A percentile compares a stretch with the other conserved stretches of the same genome.
These are phyloP conservation scores for Notechis scutatus DNA, from an alignment of 2,113 vertebrate genomes.

Conservation along the genomic window DNA sequence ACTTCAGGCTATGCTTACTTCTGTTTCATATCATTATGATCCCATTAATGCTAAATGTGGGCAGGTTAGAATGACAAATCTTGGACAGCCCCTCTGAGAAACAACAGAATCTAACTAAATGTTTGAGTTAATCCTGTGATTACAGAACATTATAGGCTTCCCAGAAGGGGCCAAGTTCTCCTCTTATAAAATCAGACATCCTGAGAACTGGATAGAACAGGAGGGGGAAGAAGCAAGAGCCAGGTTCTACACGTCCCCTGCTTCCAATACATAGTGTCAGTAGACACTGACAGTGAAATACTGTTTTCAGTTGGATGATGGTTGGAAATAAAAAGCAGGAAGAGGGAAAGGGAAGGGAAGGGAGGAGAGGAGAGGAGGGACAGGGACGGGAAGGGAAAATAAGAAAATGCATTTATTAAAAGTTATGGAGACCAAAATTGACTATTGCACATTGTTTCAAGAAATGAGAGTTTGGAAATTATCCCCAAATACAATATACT, in stretches of 20 bases:
- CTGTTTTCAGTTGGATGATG: not conserved
- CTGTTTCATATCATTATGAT: not conserved
- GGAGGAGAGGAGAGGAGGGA: too few relatives aligned
- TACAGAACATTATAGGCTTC: not conserved
- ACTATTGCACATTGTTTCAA: not conserved
- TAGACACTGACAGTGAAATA: not conserved
- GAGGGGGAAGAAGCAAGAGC: not conserved
- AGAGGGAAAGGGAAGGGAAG: not conserved
- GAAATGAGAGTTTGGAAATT: not conserved
- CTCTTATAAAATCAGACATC: not conserved
- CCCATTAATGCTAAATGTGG: not conserved
- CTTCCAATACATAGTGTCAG: not conserved
- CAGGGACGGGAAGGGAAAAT: too few relatives aligned
- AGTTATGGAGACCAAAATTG: not conserved
- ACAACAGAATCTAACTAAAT: not conserved
- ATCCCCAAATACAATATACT: not conserved
- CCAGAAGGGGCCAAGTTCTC: not conserved
- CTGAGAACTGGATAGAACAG: not conserved
- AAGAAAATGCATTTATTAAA: not conserved
- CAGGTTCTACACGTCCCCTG: not conserved
- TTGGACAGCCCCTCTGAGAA: not conserved
- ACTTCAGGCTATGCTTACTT: not conserved
- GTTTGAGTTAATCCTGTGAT: not conserved
- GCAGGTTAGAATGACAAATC: not conserved
- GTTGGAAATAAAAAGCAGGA: not conserved